phyloP scores from a whole-genome alignment of 1,140 invertebrate species.

The Druon quercuslanigerum region DNA sequence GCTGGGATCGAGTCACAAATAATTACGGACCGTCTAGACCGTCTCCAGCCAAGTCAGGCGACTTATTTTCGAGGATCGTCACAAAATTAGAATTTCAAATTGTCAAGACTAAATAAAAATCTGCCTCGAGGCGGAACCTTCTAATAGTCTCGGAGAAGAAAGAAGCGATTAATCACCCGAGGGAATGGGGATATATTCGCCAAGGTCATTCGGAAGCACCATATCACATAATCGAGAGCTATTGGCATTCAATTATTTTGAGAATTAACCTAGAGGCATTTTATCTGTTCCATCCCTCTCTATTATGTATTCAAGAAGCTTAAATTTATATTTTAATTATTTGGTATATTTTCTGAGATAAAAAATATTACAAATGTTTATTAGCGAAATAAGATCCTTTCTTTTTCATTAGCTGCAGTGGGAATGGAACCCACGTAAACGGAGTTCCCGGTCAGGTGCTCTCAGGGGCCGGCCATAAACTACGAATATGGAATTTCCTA shows the following conservation, averaged over 20 bases:
- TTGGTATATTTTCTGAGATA: too few relatives aligned
- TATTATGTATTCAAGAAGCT: too few relatives aligned
- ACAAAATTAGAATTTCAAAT: slow-evolving; percentile 46
- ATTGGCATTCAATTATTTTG: not conserved
- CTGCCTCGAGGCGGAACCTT: slow-evolving; percentile 22
- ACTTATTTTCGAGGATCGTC: slow-evolving; percentile 42
- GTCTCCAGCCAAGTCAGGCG: slow-evolving; percentile 27
- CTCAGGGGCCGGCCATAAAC: too few relatives aligned
- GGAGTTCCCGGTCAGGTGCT: too few relatives aligned
- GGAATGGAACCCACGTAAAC: too few relatives aligned
- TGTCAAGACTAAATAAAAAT: slow-evolving; percentile 35
- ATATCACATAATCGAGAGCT: too few relatives aligned
- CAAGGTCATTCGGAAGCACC: slow-evolving; percentile 4
- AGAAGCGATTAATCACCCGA: slow-evolving; percentile 20
- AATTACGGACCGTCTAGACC: slow-evolving; percentile 29
- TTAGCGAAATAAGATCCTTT: too few relatives aligned
- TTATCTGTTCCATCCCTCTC: too few relatives aligned
- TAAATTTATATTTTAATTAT: too few relatives aligned
- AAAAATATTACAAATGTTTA: too few relatives aligned
- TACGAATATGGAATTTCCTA: too few relatives aligned
- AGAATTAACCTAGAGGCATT: not conserved
- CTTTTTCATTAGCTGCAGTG: too few relatives aligned
- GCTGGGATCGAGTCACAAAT: slow-evolving; percentile 11
- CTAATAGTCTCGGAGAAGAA: slow-evolving; percentile 24
- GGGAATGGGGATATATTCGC: slow-evolving; percentile 12